Conservation (phyloP, 1,140 invertebrate species). For the Drosophila tropicalis region DNA sequence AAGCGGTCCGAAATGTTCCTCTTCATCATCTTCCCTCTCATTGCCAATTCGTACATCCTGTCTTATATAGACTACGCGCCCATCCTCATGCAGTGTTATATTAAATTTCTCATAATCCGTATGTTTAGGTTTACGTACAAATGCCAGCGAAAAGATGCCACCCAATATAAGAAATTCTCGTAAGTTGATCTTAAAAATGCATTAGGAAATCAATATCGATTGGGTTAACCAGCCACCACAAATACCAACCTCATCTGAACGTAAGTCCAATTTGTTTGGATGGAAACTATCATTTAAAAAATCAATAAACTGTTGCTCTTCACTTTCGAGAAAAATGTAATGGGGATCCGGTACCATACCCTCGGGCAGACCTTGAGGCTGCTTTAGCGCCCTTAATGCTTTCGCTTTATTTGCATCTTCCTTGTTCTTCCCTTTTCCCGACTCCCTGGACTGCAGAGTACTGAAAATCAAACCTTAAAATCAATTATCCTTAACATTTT, state of each 20-base stretch:
- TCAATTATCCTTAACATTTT: too few species aligned
- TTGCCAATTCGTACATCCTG: conserved; percentile 26
- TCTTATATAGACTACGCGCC: conserved; percentile 33
- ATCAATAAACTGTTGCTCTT: conserved; percentile 33
- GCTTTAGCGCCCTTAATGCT: conserved; percentile 31
- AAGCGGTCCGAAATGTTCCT: too few species aligned
- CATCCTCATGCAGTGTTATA: conserved; percentile 61
- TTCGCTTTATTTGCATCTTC: background rate
- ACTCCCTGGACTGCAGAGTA: background rate
- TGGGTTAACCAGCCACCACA: background rate
- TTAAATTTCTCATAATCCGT: conserved; percentile 53
- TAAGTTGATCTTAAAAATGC: conserved; percentile 58
- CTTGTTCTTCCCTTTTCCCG: background rate
- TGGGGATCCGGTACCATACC: conserved; percentile 63
- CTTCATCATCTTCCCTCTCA: background rate
- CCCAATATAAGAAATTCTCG: conserved; percentile 62
- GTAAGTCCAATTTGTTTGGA: conserved; percentile 43
- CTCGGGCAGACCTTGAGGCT: conserved; percentile 39
- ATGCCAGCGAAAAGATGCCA: conserved; percentile 58
- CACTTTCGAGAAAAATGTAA: conserved; percentile 43
- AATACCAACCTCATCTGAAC: conserved; percentile 44
- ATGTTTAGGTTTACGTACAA: conserved; percentile 56
- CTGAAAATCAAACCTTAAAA: background rate
- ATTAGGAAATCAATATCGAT: background rate
- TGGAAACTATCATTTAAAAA: conserved; percentile 47